Percentiles rank a stretch among this genome's conserved stretches.
Evolutionary conservation across 2,113 vertebrate species (phyloP).

Genomic region (Uria lomvia): DNA sequence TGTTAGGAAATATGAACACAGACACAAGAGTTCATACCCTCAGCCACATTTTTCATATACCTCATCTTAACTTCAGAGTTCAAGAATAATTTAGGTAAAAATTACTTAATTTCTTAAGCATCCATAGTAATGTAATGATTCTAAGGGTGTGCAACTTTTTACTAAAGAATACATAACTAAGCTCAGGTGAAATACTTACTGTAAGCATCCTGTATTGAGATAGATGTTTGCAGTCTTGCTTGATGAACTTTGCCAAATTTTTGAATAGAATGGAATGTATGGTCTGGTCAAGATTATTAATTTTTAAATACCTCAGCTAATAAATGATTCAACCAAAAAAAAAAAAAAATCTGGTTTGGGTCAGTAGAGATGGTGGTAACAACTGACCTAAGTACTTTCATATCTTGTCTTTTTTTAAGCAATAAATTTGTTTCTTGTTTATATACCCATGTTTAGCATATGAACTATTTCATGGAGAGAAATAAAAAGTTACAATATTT

Average conservation of each 20-base stretch:
- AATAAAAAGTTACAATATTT: not conserved
- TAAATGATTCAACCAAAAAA: not conserved
- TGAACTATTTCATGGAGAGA: not conserved
- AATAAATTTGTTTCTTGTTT: not conserved
- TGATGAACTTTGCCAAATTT: not conserved
- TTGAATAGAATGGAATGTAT: not conserved
- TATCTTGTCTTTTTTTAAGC: not conserved
- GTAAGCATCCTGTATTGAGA: not conserved
- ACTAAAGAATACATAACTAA: not conserved
- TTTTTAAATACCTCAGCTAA: not conserved
- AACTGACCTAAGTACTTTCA: not conserved
- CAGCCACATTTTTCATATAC: not conserved
- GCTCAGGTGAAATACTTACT: not conserved
- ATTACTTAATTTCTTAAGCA: not conserved
- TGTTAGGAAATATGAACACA: not conserved
- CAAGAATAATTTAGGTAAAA: not conserved
- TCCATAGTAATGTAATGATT: not conserved
- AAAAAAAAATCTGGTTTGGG: not conserved
- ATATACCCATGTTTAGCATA: not conserved
- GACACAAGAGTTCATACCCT: not conserved
- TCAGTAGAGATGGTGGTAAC: not conserved
- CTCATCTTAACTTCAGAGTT: not conserved
- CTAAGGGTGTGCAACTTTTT: not conserved
- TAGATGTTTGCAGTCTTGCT: not conserved
- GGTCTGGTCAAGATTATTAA: not conserved